These are phyloP conservation scores for Hesperophylax magnus DNA, from an alignment of 1,140 invertebrate species.

Conservation along the genomic window DNA sequence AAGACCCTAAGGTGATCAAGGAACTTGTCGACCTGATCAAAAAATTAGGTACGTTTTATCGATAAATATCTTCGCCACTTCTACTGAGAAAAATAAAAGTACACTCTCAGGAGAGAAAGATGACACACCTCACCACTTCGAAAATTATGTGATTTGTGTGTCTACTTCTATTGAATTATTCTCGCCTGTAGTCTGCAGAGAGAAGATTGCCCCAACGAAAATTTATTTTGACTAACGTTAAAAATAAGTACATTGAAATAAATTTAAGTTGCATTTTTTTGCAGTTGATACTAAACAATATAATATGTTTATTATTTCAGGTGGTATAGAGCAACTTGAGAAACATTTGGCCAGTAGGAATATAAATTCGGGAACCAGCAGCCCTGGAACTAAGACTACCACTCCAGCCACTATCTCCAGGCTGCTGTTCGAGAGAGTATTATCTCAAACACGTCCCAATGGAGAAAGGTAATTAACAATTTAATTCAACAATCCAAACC, in stretches of 20 bases:
- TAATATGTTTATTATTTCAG: slow-evolving; percentile 53
- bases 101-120: too few relatives aligned
- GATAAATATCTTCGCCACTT: neutral
- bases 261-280: neutral
- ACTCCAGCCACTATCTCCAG: slow-evolving; percentile 78
- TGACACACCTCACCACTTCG: too few relatives aligned
- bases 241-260: too few relatives aligned
- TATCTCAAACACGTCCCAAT: slow-evolving; percentile 62
- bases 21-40: slow-evolving; percentile 88
- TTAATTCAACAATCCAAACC: too few relatives aligned
- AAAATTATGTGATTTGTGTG: too few relatives aligned
- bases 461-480: slow-evolving; percentile 45
- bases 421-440: slow-evolving; percentile 80
- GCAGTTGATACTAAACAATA: neutral
- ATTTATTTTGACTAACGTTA: too few relatives aligned
- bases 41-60: slow-evolving; percentile 77
- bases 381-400: slow-evolving; percentile 60
- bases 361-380: slow-evolving; percentile 63
- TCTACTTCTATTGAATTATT: too few relatives aligned
- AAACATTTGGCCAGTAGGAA: slow-evolving; percentile 74
- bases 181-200: too few relatives aligned
- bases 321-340: slow-evolving; percentile 84
- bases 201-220: too few relatives aligned
- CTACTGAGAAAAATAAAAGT: too few relatives aligned
- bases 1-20: slow-evolving; percentile 88